Percentiles rank a stretch among this genome's conserved stretches.
These are phyloP conservation scores for Sternarchorhynchus goeldii DNA, from an alignment of 2,797 vertebrate species.

Conservation along the genomic window DNA sequence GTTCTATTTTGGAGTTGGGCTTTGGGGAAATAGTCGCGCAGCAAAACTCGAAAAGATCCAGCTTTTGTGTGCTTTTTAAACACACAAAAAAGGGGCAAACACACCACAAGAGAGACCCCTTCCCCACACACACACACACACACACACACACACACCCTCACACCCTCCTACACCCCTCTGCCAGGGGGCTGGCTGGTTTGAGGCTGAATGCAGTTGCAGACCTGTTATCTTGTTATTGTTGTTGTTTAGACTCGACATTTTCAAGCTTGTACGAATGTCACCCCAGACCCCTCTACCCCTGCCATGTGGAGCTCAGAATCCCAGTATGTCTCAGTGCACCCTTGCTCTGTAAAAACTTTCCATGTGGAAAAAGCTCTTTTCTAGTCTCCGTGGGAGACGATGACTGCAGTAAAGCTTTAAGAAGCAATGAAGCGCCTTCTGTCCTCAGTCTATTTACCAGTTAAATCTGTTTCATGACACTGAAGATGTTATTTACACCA, in stretches of 20 bases:
- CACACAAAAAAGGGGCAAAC: conserved; percentile 32
- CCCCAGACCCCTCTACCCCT: too few relatives aligned
- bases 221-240: not conserved
- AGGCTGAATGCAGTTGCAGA: not conserved
- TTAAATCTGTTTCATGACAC: not conserved
- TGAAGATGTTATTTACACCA: not conserved
- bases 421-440: conserved; percentile 25
- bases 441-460: not conserved
- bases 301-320: not conserved
- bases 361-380: conserved; percentile 45
- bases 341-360: conserved; percentile 37
- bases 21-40: conserved; percentile 57
- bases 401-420: conserved; percentile 42
- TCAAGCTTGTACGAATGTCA: too few relatives aligned
- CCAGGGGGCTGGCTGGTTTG: not conserved
- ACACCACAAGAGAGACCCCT: not conserved
- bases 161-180: too few relatives aligned
- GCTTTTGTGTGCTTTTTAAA: conserved; percentile 65
- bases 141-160: too few relatives aligned
- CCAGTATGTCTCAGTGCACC: conserved; percentile 21
- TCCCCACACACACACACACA: too few relatives aligned
- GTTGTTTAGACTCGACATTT: not conserved
- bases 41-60: conserved; percentile 43
- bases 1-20: conserved; percentile 58
- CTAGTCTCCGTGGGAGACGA: conserved; percentile 39